Evolutionary conservation across 2,797 vertebrate genomes (phyloP), one percentile per base, ranked within the genome.

Genomic region (Melanogrammus aeglefinus): DNA sequence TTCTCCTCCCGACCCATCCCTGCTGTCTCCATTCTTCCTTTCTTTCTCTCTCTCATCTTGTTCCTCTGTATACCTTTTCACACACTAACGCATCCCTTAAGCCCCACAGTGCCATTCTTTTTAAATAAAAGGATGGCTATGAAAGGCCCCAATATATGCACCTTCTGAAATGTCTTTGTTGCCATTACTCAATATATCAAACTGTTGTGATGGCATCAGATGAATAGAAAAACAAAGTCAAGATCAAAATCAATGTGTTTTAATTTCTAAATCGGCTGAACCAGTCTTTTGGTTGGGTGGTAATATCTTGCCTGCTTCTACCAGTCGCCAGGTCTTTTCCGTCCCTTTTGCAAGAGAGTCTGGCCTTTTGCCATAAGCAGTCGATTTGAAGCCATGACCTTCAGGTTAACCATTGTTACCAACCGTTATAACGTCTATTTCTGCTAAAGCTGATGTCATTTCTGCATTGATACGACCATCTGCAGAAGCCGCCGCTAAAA

Each of bases 41-140:
- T 70, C 36, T 81, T 85, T 81, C 33, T 73, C 81, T 81, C 33
- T 73, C 81, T 86, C 78, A n/a, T 80, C 78, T 77, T n/a, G 0
- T 1, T 75, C 76, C 77, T 80, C 72, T 73, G 18, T 75, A 80
- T 24, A 38, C 27, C 8, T 51, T 76, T 76, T 79, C 80, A 12
- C 78, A 78, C 24, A n/a, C 10, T 74, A 73, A 88, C 85, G 86
- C 87, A 24, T 27, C 24, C 63, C 24, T 81, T 84, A 84, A 87
- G 86, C 87, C 80, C 63, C 39, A 9, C 63, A 69, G 7, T 27
- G 8, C 63, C 63, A 27, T 27, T 9, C 63, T n/a, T 63, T 63
- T 63, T 63, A n/a, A 21, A 63, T 9, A 24, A 21, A 63, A 6
- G 57, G 35, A 36, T 36, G 35, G 35, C 35, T 36, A 63, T 63